A percentile compares a stretch with the other conserved stretches of the same genome.
phyloP scores from a whole-genome alignment of 2,888 invertebrate genomes.

The Epinotia ramella region DNA sequence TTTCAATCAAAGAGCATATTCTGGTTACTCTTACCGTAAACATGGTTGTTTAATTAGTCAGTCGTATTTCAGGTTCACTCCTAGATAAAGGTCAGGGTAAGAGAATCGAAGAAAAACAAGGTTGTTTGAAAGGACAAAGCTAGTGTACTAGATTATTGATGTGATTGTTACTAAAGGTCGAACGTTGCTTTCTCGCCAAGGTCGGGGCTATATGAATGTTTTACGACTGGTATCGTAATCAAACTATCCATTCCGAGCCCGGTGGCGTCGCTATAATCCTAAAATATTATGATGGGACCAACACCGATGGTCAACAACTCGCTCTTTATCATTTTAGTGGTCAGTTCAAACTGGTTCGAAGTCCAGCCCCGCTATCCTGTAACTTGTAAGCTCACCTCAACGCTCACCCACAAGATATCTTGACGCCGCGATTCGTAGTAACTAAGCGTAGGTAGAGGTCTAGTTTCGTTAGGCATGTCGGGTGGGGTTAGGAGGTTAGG shows the following conservation, averaged over 20 bases:
- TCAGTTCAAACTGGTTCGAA: constrained; percentile 50
- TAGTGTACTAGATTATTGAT: constrained; percentile 43
- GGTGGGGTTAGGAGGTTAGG: no score
- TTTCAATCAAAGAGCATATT: constrained; percentile 8
- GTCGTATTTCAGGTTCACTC: constrained; percentile 16
- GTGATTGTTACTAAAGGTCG: constrained; percentile 55
- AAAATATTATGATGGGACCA: constrained; percentile 40
- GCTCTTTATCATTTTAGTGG: constrained; percentile 30
- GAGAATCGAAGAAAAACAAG: constrained; percentile 37
- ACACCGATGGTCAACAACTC: constrained; percentile 30
- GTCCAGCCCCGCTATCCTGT: constrained; percentile 39
- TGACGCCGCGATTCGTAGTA: no score
- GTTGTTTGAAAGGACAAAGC: constrained; percentile 38
- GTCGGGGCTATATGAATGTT: constrained; percentile 47
- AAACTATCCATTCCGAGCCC: constrained; percentile 36
- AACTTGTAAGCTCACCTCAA: no score
- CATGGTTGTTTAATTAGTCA: constrained; percentile 5
- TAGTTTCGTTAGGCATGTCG: no score
- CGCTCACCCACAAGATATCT: no score
- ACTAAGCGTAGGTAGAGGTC: no score
- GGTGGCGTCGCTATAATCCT: constrained; percentile 30
- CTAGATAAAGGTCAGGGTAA: constrained; percentile 24
- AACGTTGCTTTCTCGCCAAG: constrained; percentile 57
- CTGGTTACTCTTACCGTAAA: background rate
- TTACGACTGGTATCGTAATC: constrained; percentile 30